Percentiles rank a stretch among this genome's conserved stretches.
Conservation (phyloP, 2,113 vertebrate genomes). For the Naja naja region DNA sequence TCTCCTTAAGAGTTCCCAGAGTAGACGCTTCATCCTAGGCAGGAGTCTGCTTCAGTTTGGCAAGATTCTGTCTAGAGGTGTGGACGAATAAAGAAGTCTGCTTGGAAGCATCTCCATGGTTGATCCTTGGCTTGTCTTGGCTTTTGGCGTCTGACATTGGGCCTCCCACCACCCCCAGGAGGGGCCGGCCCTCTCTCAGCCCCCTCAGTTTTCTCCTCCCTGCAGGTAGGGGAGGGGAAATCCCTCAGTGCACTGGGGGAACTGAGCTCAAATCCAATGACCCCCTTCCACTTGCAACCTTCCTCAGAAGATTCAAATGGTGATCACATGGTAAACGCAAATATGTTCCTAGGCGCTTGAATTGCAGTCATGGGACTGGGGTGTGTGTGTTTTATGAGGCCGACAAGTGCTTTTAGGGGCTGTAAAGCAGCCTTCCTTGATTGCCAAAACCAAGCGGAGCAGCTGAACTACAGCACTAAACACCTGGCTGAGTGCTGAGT, state of each 20-base stretch:
- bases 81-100: background rate
- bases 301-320: background rate
- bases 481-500: background rate
- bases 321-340: background rate
- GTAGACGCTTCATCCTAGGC: background rate
- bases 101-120: background rate
- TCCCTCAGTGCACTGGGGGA: background rate
- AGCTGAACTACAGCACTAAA: background rate
- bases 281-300: background rate
- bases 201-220: background rate
- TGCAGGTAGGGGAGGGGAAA: background rate
- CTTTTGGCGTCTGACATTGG: background rate
- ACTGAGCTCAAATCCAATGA: background rate
- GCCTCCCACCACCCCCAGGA: background rate
- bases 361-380: background rate
- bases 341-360: background rate
- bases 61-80: background rate
- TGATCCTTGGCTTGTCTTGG: background rate
- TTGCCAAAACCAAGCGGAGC: background rate
- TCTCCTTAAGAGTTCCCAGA: background rate
- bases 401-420: background rate
- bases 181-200: background rate
- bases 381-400: background rate
- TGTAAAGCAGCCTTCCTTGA: background rate
- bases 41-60: background rate